Percentiles rank a stretch among this genome's conserved stretches.
Conservation (phyloP, 2,888 invertebrate species). For the Nineta flava region DNA sequence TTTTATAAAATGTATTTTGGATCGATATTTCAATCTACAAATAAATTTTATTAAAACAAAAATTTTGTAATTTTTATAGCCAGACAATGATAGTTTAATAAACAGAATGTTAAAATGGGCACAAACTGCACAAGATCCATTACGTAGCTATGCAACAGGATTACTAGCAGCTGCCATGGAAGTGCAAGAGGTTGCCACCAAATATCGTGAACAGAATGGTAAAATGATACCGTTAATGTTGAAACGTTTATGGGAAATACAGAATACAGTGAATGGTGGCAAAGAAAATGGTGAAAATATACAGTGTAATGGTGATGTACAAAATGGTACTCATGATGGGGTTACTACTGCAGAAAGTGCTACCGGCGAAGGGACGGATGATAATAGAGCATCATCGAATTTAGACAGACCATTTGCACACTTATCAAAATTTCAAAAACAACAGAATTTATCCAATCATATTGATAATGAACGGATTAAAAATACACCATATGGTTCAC, state of each 20-base stretch:
- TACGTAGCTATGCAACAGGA: conserved; percentile 89
- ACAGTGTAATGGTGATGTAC: not conserved
- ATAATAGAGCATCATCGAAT: conserved; percentile 13
- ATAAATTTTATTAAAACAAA: too few relatives aligned
- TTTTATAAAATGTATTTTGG: too few relatives aligned
- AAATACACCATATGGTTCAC: not conserved
- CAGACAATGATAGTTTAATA: conserved; percentile 71
- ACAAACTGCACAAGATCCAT: conserved; percentile 69
- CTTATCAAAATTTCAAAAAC: conserved; percentile 19
- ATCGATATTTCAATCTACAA: too few relatives aligned
- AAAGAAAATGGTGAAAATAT: not conserved
- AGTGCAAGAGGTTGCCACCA: conserved; percentile 84
- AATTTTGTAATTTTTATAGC: conserved; percentile 19
- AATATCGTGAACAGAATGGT: conserved; percentile 75
- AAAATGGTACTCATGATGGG: not conserved
- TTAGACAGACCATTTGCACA: conserved; percentile 38
- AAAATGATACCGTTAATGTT: conserved; percentile 79
- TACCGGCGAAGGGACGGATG: conserved; percentile 1
- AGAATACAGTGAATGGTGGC: not conserved
- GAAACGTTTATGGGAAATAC: conserved; percentile 57
- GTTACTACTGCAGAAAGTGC: not conserved
- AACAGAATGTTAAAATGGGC: conserved; percentile 81
- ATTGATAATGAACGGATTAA: not conserved
- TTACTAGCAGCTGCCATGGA: conserved; percentile 93
- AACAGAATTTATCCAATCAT: not conserved